Base-by-base conservation (phyloP, 2,113 vertebrate genomes). In the Zosterops hypoxanthus region DNA sequence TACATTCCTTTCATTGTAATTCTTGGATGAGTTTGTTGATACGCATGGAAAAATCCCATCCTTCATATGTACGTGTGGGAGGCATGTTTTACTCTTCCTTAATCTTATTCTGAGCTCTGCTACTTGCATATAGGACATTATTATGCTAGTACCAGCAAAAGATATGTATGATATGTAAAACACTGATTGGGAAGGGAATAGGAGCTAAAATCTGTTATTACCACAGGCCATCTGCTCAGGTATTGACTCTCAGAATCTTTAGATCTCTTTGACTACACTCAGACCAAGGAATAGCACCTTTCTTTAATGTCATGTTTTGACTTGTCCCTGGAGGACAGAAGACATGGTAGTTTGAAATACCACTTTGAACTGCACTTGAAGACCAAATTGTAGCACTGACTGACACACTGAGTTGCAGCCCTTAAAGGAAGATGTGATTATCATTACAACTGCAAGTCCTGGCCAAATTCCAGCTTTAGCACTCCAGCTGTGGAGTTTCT, bases 1-100 rank as follows among this genome's bases (percentile, higher is more conserved):
- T 81, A 89, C 92, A 94, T 94, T 97, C 92, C 66, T 95, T 93
- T 88, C 63, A n/a, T 56, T 97, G 90, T 88, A 69, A 70, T 42
- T 95, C 64, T 90, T 95, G 75, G 42, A 88, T 44, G 66, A 79
- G 34, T 64, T 88, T 71, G 22, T 55, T 92, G 72, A 92, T 94
- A 52, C 0, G 1, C 26, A 25, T 55, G 63, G 79, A 92, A 94
- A 88, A 96, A 82, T 70, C 46, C 39, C 20, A 12, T 55, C 78
- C 57, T 78, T 91, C 65, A 63, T 1, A 2, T 50, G 46, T 82
- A 33, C 76, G 56, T 18, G 76, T 95, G 88, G 68, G 94, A 97
- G 59, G 72, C 79, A 82, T 13, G 14, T 92, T 92, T 88, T 53
- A 65, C 24, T 80, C 34, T 66, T 93, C 19, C 41, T 85, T 76